Percentiles rank a stretch among this genome's conserved stretches.
phyloP scores from a whole-genome alignment of 2,888 invertebrate species.

The Elmis aenea region DNA sequence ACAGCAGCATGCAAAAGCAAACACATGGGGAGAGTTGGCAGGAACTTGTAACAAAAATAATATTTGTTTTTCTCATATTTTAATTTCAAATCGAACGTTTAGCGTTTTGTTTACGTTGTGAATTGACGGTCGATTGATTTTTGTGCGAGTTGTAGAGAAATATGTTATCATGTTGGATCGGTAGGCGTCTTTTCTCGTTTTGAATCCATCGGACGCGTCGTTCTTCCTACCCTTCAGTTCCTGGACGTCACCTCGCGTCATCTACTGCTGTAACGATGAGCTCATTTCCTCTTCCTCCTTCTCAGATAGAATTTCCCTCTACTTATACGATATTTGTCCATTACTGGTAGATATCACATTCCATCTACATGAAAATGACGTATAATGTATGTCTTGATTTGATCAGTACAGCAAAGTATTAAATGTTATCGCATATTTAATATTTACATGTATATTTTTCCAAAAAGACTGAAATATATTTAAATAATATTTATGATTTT shows the following conservation, averaged over 20 bases:
- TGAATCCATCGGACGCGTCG: slow-evolving; percentile 8
- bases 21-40: slow-evolving; percentile 26
- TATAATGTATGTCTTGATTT: too few species aligned
- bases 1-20: slow-evolving; percentile 39
- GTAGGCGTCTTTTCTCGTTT: too few species aligned
- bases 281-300: slow-evolving; percentile 33
- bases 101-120: too few species aligned
- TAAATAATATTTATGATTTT: too few species aligned
- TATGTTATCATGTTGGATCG: too few species aligned
- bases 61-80: slow-evolving; percentile 31
- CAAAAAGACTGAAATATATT: too few species aligned
- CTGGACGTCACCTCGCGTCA: slow-evolving; percentile 27
- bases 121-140: too few species aligned
- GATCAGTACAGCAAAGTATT: too few species aligned
- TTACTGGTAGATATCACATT: slow-evolving; percentile 30
- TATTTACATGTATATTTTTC: too few species aligned
- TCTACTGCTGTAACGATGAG: slow-evolving; percentile 28
- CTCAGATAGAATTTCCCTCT: slow-evolving; percentile 27
- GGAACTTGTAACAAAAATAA: slow-evolving; percentile 37
- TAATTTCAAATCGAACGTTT: too few species aligned
- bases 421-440: too few species aligned
- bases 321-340: slow-evolving; percentile 31
- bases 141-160: too few species aligned
- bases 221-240: slow-evolving; percentile 22
- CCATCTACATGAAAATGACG: slow-evolving; percentile 15